Conservation (phyloP, 2,888 invertebrate genomes). For the Drosophila differens region DNA sequence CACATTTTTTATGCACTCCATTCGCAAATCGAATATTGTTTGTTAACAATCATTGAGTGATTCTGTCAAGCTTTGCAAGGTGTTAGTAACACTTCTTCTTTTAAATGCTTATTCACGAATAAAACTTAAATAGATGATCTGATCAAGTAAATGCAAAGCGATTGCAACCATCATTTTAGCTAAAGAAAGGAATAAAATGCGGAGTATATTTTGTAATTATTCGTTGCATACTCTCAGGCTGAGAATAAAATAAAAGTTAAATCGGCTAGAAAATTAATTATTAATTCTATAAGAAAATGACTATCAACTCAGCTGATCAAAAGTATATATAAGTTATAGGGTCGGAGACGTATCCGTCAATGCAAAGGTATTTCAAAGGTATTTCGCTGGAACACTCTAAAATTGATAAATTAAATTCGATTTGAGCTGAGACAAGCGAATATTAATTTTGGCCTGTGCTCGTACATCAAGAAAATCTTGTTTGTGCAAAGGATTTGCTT, state of each 20-base stretch:
- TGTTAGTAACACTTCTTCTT: not conserved
- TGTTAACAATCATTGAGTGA: not conserved
- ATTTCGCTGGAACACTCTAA: not conserved
- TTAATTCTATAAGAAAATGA: too few relatives aligned
- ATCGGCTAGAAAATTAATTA: too few relatives aligned
- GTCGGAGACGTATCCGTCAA: not conserved
- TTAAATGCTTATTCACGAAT: not conserved
- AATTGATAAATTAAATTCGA: not conserved
- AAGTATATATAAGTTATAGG: not conserved
- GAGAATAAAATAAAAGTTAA: not conserved
- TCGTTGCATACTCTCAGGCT: not conserved
- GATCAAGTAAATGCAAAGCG: not conserved
- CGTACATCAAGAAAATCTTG: not conserved
- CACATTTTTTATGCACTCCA: not conserved
- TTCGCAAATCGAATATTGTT: not conserved
- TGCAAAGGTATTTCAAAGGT: not conserved
- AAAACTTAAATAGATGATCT: not conserved
- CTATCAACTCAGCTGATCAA: not conserved
- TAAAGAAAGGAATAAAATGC: not conserved
- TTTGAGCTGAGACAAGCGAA: not conserved
- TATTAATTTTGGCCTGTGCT: not conserved
- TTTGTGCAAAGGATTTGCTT: constrained; percentile 25
- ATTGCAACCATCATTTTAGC: not conserved
- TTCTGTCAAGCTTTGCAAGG: too few relatives aligned
- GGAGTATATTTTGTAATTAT: not conserved